phyloP scores from a whole-genome alignment of 2,888 invertebrate genomes.

The Eledona agricola region DNA sequence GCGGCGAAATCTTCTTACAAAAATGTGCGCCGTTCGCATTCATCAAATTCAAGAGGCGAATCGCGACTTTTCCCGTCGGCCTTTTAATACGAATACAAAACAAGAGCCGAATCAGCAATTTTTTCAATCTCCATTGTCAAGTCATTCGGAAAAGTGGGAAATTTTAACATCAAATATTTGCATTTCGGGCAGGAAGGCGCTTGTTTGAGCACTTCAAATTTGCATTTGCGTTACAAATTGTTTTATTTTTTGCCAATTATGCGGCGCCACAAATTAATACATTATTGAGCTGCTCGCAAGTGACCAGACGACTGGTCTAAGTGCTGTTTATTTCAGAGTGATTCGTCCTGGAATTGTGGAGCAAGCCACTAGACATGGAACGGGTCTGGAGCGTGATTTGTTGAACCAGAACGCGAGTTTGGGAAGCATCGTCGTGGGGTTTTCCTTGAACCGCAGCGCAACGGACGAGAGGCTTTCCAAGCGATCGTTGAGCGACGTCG shows the following conservation, averaged over 20 bases:
- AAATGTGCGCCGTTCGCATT: constrained; percentile 31
- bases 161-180: constrained; percentile 43
- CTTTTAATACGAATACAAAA: constrained; percentile 45
- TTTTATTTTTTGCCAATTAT: constrained; percentile 8
- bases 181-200: constrained; percentile 12
- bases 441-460: constrained; percentile 34
- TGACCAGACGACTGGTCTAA: not conserved
- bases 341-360: constrained; percentile 9
- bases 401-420: constrained; percentile 45
- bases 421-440: constrained; percentile 48
- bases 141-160: constrained; percentile 48
- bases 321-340: constrained; percentile 9
- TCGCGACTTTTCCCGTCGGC: constrained; percentile 24
- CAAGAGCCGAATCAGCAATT: constrained; percentile 52
- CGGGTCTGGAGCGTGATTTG: constrained; percentile 42
- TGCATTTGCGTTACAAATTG: not conserved
- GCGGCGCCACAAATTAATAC: constrained; percentile 10
- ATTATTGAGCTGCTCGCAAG: constrained; percentile 4
- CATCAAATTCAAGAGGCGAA: constrained; percentile 35
- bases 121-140: constrained; percentile 47
- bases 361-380: constrained; percentile 34
- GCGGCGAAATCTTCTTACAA: constrained; percentile 2
- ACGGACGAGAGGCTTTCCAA: constrained; percentile 13
- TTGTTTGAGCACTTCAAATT: constrained; percentile 3
- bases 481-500: constrained; percentile 47